These are phyloP conservation scores for Idaea straminata DNA, from an alignment of 2,888 invertebrate species.

Conservation along the genomic window DNA sequence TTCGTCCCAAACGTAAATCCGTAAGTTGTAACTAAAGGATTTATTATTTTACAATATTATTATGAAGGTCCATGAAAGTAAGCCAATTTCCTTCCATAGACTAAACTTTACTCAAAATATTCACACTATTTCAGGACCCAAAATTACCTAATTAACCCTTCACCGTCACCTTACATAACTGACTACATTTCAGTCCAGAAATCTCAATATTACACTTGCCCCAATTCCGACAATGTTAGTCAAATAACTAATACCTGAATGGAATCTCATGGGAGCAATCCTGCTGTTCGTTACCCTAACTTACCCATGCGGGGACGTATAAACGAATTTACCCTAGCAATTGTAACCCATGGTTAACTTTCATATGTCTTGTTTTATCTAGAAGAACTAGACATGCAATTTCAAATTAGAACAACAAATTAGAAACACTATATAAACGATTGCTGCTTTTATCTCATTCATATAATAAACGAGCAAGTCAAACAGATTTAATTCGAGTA, in stretches of 20 bases:
- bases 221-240: conserved; percentile 54
- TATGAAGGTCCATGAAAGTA: no score
- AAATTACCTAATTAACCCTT: not conserved
- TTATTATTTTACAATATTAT: no score
- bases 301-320: conserved; percentile 52
- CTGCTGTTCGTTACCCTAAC: conserved; percentile 56
- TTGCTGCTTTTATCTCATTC: not conserved
- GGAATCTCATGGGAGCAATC: conserved; percentile 66
- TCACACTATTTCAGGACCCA: not conserved
- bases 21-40: no score
- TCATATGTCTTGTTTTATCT: conserved; percentile 21
- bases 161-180: not conserved
- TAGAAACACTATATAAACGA: not conserved
- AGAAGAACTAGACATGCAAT: not conserved
- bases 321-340: conserved; percentile 74
- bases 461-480: not conserved
- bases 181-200: conserved; percentile 16
- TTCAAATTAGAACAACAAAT: not conserved
- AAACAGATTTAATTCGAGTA: not conserved
- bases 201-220: conserved; percentile 48
- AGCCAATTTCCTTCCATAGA: not conserved
- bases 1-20: no score
- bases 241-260: conserved; percentile 54
- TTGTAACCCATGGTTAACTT: conserved; percentile 70
- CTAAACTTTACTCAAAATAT: not conserved